These are phyloP conservation scores for Chironex yamaguchii DNA, from an alignment of 30 jellyfish, hydroid and myxozoan genomes.

Conservation along the genomic window DNA sequence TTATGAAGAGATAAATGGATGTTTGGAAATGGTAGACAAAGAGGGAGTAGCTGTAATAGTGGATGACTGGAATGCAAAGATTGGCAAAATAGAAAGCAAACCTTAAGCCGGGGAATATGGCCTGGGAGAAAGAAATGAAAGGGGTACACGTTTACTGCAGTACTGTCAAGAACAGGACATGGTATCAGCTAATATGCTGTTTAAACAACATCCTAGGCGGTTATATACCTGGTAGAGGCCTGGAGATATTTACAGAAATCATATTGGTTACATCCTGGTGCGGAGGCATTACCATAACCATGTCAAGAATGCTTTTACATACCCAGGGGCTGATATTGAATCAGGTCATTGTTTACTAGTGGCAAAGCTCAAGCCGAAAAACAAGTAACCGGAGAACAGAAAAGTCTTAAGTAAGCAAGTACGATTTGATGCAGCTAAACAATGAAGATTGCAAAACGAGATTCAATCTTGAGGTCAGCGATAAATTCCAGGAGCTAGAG, in stretches of 20 bases:
- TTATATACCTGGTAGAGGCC: conserved; percentile 7
- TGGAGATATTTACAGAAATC: not conserved
- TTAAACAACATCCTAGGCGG: not conserved
- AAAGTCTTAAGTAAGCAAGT: too few relatives aligned
- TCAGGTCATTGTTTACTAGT: conserved; percentile 15
- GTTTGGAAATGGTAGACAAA: too few relatives aligned
- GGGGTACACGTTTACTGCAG: not conserved
- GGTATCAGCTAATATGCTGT: not conserved
- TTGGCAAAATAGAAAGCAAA: not conserved
- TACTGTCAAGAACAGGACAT: not conserved
- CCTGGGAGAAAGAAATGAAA: not conserved
- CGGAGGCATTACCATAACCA: not conserved
- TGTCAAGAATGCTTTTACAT: not conserved
- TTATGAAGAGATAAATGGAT: too few relatives aligned
- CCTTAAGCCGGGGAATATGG: not conserved
- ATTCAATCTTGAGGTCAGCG: not conserved
- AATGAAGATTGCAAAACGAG: not conserved
- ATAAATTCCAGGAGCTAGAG: not conserved
- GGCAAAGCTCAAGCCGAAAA: conserved; percentile 5
- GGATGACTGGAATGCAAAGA: conserved; percentile 26
- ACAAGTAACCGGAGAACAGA: not conserved
- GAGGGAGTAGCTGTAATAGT: not conserved
- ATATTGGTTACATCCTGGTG: conserved; percentile 13
- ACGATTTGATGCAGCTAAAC: too few relatives aligned
- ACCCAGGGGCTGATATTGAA: conserved; percentile 12